phyloP scores from a whole-genome alignment of 2,113 vertebrate genomes.

The Corvus hawaiiensis region DNA sequence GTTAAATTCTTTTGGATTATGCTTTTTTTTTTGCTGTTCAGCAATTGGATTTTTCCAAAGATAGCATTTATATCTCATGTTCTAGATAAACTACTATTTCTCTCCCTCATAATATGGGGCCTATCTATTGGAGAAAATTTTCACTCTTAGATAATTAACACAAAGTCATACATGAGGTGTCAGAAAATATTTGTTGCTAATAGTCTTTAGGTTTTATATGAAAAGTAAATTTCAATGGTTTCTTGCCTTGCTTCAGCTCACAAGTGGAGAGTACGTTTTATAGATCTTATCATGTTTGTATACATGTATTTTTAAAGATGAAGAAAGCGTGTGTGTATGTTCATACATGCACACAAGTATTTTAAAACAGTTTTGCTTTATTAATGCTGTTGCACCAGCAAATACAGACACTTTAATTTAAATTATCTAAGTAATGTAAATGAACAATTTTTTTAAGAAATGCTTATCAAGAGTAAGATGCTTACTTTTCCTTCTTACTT shows the following conservation, averaged over 20 bases:
- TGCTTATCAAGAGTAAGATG: background rate
- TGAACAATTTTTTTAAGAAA: background rate
- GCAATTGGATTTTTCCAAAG: background rate
- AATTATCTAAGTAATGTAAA: background rate
- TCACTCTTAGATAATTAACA: background rate
- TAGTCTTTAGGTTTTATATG: background rate
- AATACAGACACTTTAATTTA: background rate
- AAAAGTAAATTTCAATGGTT: background rate
- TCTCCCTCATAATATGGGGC: background rate
- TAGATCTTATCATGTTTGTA: fast-evolving
- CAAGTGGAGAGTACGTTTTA: background rate
- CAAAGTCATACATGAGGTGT: background rate
- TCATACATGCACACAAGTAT: background rate
- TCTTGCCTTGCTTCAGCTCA: background rate
- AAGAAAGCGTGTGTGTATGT: background rate
- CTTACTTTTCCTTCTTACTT: background rate
- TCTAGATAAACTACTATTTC: background rate
- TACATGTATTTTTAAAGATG: background rate
- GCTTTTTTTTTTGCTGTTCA: background rate
- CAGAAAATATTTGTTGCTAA: background rate
- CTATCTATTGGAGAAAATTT: background rate
- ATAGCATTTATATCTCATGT: background rate
- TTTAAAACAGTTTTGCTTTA: background rate
- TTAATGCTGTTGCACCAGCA: background rate
- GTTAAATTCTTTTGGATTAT: background rate